These are phyloP conservation scores for Forbesichthys papilliferus DNA, from an alignment of 2,113 vertebrate species.

Conservation along the genomic window DNA sequence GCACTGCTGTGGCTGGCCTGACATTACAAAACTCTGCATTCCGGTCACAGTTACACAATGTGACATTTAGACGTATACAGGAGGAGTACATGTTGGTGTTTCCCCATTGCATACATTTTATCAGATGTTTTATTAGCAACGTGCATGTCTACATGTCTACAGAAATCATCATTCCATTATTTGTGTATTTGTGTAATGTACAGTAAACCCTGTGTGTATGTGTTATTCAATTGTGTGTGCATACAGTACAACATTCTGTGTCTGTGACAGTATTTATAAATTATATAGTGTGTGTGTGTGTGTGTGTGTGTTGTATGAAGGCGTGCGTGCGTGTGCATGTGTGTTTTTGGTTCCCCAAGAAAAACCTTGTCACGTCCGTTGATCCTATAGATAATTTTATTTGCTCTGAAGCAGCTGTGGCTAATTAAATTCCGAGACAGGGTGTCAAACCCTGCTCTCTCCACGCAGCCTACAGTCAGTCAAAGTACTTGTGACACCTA, in stretches of 20 bases:
- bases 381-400: conserved; percentile 54
- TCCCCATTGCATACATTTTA: not conserved
- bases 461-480: conserved; percentile 33
- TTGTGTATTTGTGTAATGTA: not conserved
- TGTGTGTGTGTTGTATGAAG: not conserved
- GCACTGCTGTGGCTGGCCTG: conserved; percentile 39
- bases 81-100: not conserved
- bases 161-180: conserved; percentile 11
- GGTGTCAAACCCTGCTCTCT: conserved; percentile 61
- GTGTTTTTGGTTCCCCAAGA: conserved; percentile 17
- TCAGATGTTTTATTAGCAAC: conserved; percentile 14
- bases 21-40: conserved; percentile 26
- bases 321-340: not conserved
- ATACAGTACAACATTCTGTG: not conserved
- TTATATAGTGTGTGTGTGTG: not conserved
- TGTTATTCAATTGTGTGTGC: not conserved
- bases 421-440: conserved; percentile 69
- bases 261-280: not conserved
- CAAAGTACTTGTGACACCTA: conserved; percentile 68
- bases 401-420: conserved; percentile 65
- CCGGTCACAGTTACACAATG: conserved; percentile 27
- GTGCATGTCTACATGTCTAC: not conserved
- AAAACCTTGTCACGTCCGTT: conserved; percentile 46
- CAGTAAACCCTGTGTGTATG: not conserved
- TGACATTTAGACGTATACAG: conserved; percentile 44